Conservation (phyloP, 2,888 invertebrate species). For the Hydroisotoma schaefferi region DNA sequence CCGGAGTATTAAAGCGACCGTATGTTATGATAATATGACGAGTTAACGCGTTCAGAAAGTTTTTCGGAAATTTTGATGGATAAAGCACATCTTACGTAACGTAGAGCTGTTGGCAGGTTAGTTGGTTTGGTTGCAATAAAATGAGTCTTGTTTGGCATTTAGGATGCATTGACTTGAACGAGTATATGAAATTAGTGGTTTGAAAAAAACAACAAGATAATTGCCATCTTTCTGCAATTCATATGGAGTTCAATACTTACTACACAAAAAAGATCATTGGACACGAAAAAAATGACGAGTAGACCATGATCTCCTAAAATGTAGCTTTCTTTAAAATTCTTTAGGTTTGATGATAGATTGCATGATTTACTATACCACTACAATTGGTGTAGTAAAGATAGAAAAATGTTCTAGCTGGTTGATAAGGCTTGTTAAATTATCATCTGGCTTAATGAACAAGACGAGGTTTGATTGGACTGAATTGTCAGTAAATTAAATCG, state of each 20-base stretch:
- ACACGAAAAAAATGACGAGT: too few relatives aligned
- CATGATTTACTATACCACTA: too few relatives aligned
- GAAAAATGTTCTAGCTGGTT: too few relatives aligned
- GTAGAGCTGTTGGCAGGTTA: neutral
- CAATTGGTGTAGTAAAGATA: too few relatives aligned
- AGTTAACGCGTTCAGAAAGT: neutral
- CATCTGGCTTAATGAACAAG: slow-evolving; percentile 16
- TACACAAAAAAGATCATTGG: too few relatives aligned
- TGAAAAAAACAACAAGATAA: slow-evolving; percentile 3
- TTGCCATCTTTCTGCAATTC: neutral
- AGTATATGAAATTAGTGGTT: neutral
- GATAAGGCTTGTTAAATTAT: too few relatives aligned
- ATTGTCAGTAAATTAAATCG: neutral
- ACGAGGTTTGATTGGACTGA: neutral
- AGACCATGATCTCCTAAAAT: too few relatives aligned
- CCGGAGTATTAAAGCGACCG: too few relatives aligned
- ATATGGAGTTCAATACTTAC: neutral
- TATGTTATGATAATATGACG: too few relatives aligned
- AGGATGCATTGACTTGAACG: neutral
- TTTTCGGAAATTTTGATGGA: neutral
- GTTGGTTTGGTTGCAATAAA: neutral
- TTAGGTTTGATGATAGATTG: too few relatives aligned
- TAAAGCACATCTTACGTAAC: too few relatives aligned
- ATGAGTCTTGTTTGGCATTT: neutral
- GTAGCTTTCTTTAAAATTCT: too few relatives aligned